Base-by-base conservation (phyloP, 2,888 invertebrate species). In the Lochmaea crataegi region DNA sequence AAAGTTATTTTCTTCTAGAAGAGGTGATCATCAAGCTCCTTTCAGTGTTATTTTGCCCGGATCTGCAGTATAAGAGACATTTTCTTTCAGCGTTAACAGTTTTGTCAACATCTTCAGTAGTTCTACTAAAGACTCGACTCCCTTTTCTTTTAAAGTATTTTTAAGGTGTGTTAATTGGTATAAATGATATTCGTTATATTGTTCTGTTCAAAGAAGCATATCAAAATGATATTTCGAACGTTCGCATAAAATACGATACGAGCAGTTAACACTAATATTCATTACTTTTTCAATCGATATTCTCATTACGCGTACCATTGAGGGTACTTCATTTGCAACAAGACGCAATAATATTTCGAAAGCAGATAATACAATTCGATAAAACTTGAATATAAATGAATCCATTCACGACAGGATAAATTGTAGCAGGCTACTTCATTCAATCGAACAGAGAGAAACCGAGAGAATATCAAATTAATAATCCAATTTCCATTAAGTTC, bases 401-500 rank as follows among this genome's bases (percentile, higher is more conserved):
- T 70, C 74, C 68, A 67, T 73, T 68, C 72, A 68, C 68, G 74
- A 74, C 61, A 68, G 71, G 74, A 76, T 74, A 74, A 74, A 76
- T 76, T 74, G 68, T 72, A 16, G 64, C 38, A 65, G 69, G 65
- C 69, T 65, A 68, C 58, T 65, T 64, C 11, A 42, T 61, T 53
- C 69, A 63, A 60, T 45, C 42, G 10, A 18, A 53, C 16, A 16
- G 53, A 53, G 48, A 48, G 51, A 65, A 63, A 63, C 69, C 74
- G 68, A 64, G 68, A 64, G 65, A 68, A 70, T 60, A 72, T 72
- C 70, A 70, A 70, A 70, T 70, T 70, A 70, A 64, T 70, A 70
- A 70, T 63, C 56, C 48, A 75, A 74, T 76, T 75, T 76, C 73
- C 78, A 78, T 79, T 78, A 77, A 74, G 76, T 66, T 76, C 67